Base-by-base conservation (phyloP, 1,140 invertebrate genomes). In the Ceratitis capitata region DNA sequence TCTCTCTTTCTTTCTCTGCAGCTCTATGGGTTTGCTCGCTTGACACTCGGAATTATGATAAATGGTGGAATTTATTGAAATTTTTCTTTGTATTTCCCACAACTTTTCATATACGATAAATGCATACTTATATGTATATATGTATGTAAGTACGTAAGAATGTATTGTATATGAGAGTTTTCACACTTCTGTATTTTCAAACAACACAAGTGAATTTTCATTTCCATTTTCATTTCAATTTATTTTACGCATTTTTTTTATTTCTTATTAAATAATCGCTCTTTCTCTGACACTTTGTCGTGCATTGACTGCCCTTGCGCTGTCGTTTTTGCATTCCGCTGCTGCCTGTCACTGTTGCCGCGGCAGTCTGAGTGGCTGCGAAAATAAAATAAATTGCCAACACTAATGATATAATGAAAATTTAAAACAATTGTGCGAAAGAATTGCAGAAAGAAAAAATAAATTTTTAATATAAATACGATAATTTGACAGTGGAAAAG, bases 11-110 rank as follows among this genome's bases (percentile, higher is more conserved):
- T n/a, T n/a, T n/a, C n/a, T n/a, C n/a, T n/a, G n/a, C n/a, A n/a
- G n/a, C n/a, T n/a, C n/a, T n/a, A n/a, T n/a, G n/a, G 26, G 14
- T 32, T 23, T 12, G 1, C 2, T 16, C 26, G 29, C 23, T 61
- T 61, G 58, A 61, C 58, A 61, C 26, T 32, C 29, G 61, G 32
- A 69, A 69, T 69, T 69, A 32, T 69, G 61, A 69, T 69, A 69
- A 69, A 69, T 69, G 61, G 61, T n/a, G 61, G 2, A 69, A 32
- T 69, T 69, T 69, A 69, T 69, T 69, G 61, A 19, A 39, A 69
- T 14, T 61, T 61, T 61, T 32, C 58, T 69, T 19, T 69, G 61
- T 32, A 2, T 16, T 35, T 56, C 19, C 12, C 32, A 19, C 39
- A 69, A 69, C 32, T 69, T 35, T 39, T 3, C 29, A 39, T 23